phyloP scores from a whole-genome alignment of 2,113 vertebrate genomes.

The Vanacampus margaritifer region DNA sequence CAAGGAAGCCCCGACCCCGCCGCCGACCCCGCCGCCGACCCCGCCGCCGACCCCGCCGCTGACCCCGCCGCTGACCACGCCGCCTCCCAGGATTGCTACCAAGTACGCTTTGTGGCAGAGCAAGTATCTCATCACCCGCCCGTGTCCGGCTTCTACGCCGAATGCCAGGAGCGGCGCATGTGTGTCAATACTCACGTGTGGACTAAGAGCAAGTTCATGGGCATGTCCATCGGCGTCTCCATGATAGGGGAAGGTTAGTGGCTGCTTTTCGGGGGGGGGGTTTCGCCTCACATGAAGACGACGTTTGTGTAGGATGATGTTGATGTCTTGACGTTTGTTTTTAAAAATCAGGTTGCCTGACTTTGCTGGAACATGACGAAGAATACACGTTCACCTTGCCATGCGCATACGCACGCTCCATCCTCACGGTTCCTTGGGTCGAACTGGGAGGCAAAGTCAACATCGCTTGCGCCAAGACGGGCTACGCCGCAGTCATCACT shows the following conservation, averaged over 20 bases:
- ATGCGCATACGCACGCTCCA: slow-evolving; percentile 93
- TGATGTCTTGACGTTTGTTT: neutral
- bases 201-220: slow-evolving; percentile 99
- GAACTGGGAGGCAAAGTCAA: slow-evolving; percentile 95
- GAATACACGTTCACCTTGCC: slow-evolving; percentile 94
- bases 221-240: slow-evolving; percentile 97
- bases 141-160: slow-evolving; percentile 96
- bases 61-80: too few relatives aligned
- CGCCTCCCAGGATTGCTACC: slow-evolving; percentile 70
- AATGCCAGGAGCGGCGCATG: slow-evolving; percentile 89
- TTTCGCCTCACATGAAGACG: neutral
- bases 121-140: slow-evolving; percentile 98
- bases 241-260: slow-evolving; percentile 94
- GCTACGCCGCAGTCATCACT: slow-evolving; percentile 92
- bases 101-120: slow-evolving; percentile 90
- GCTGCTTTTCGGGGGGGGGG: too few relatives aligned
- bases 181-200: slow-evolving; percentile 95
- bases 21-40: too few relatives aligned
- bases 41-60: too few relatives aligned
- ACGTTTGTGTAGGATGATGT: neutral
- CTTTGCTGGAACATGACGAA: slow-evolving; percentile 88
- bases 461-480: slow-evolving; percentile 87
- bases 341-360: slow-evolving; percentile 77
- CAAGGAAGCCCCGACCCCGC: slow-evolving; percentile 28
- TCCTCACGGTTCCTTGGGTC: slow-evolving; percentile 98